Percentiles rank a stretch among this genome's conserved stretches.
Evolutionary conservation across 2,797 vertebrate species (phyloP).

Genomic region (Pachyuromys duprasi): DNA sequence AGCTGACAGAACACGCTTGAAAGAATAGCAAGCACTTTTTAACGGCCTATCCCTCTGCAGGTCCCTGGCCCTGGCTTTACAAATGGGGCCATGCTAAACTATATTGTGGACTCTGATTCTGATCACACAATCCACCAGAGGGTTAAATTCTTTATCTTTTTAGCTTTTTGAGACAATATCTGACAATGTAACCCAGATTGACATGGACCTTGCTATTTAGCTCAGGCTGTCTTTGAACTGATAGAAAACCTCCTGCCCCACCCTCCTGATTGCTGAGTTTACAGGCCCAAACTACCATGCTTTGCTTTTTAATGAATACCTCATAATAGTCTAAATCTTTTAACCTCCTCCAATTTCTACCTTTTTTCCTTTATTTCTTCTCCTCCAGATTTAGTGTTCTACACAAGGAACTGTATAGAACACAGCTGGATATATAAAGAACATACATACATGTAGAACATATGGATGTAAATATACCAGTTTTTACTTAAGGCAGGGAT

Average conservation of each 20-base stretch:
- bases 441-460: no score
- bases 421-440: no score
- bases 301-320: background rate
- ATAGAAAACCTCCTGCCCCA: background rate
- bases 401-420: background rate
- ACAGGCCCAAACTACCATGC: background rate
- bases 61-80: background rate
- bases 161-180: background rate
- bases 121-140: background rate
- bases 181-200: background rate
- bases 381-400: background rate
- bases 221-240: background rate
- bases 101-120: background rate
- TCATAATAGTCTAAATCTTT: background rate
- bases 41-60: background rate
- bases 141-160: background rate
- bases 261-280: background rate
- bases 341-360: background rate
- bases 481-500: slow-evolving; percentile 52
- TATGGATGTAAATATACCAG: background rate
- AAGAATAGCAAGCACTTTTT: background rate
- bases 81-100: background rate
- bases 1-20: background rate
- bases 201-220: background rate
- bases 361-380: background rate